These are phyloP conservation scores for Sebastes reedi DNA, from an alignment of 2,797 vertebrate genomes.

Conservation along the genomic window DNA sequence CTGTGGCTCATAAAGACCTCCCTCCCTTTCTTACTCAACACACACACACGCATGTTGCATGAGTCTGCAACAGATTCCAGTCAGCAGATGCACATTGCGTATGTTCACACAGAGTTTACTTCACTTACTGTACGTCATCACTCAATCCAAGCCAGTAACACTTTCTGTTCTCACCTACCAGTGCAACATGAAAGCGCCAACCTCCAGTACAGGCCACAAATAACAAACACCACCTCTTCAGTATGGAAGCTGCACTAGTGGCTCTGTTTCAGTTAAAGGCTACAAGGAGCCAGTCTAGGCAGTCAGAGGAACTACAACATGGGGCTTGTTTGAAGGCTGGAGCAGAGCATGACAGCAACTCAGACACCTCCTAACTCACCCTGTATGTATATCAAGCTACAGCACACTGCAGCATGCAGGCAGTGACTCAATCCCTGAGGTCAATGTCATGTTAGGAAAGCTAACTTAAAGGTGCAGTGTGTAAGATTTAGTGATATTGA, in stretches of 20 bases:
- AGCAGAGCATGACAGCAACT: constrained; percentile 18
- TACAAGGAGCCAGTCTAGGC: constrained; percentile 9
- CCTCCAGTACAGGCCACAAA: not conserved
- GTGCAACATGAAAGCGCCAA: not conserved
- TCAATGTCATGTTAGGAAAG: not conserved
- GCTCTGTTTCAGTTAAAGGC: constrained; percentile 20
- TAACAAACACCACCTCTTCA: not conserved
- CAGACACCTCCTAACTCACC: not conserved
- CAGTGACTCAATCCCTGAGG: not conserved
- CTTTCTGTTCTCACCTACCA: constrained; percentile 1
- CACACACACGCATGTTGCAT: constrained; percentile 21
- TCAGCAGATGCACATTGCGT: not conserved
- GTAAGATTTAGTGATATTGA: too few relatives aligned
- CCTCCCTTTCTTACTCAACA: constrained; percentile 11
- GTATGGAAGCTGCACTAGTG: not conserved
- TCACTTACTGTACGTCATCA: not conserved
- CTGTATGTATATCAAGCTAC: not conserved
- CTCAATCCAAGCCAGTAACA: not conserved
- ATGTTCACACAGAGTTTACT: not conserved
- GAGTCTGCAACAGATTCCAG: not conserved
- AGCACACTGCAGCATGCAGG: not conserved
- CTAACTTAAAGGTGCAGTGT: not conserved
- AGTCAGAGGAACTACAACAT: constrained; percentile 29
- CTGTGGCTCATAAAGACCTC: not conserved
- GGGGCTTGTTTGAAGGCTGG: not conserved